Evolutionary conservation across 1,140 invertebrate genomes (phyloP).

Genomic region (Hestina assimilis): DNA sequence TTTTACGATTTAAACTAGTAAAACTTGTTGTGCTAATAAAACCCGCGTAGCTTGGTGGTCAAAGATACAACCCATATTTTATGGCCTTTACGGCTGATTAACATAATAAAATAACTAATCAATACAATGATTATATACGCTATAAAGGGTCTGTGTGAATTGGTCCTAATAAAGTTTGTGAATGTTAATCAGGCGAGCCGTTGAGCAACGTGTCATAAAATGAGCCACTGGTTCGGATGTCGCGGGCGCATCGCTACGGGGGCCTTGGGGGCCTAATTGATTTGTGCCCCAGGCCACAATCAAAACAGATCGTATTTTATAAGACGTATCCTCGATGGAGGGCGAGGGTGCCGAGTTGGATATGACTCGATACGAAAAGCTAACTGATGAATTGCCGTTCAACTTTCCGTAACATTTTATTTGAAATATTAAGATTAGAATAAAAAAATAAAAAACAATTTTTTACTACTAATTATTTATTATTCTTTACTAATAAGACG

Average conservation of each 20-base stretch:
- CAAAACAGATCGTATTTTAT: conserved; percentile 79
- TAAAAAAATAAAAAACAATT: background rate
- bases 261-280: conserved; percentile 71
- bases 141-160: conserved; percentile 43
- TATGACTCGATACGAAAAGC: conserved; percentile 22
- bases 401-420: conserved; percentile 34
- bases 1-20: background rate
- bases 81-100: conserved; percentile 21
- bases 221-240: conserved; percentile 72
- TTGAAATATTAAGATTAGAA: background rate
- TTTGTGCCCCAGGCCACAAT: conserved; percentile 78
- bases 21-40: background rate
- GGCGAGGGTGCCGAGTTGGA: conserved; percentile 52
- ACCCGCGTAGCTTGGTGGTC: conserved; percentile 16
- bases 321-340: conserved; percentile 63
- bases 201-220: conserved; percentile 74
- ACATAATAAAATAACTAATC: conserved; percentile 38
- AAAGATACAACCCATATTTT: background rate
- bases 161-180: conserved; percentile 69
- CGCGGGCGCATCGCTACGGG: conserved; percentile 56
- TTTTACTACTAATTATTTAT: background rate
- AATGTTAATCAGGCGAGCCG: conserved; percentile 74
- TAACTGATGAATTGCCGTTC: conserved; percentile 32
- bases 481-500: background rate
- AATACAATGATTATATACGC: conserved; percentile 29